Conservation (phyloP, 2,113 vertebrate species). For the Peromyscus maniculatus region DNA sequence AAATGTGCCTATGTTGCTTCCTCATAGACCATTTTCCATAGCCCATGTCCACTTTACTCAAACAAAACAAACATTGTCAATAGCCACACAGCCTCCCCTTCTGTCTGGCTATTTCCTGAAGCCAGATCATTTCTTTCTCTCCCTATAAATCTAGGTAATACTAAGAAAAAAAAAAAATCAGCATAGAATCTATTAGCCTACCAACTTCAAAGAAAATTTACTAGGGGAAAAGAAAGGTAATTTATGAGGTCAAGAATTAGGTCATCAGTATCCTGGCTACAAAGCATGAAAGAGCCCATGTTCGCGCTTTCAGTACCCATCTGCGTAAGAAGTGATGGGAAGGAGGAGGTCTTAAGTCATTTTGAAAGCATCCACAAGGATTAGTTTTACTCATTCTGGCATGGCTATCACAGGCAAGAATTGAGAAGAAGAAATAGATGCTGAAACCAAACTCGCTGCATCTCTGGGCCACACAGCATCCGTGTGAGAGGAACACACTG, state of each 20-base stretch:
- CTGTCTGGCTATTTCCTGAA: not conserved
- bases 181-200: not conserved
- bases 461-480: conserved; percentile 79
- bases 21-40: not conserved
- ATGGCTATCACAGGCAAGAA: conserved; percentile 68
- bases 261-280: conserved; percentile 41
- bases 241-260: conserved; percentile 60
- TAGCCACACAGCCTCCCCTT: not conserved
- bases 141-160: conserved; percentile 23
- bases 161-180: not conserved
- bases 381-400: conserved; percentile 76
- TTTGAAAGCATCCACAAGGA: conserved; percentile 77
- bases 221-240: conserved; percentile 44
- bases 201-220: conserved; percentile 69
- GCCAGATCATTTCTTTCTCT: not conserved
- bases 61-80: not conserved
- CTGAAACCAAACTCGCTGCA: conserved; percentile 73
- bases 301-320: conserved; percentile 69
- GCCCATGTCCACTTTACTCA: not conserved
- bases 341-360: conserved; percentile 74
- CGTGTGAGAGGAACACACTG: conserved; percentile 71
- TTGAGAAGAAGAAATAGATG: conserved; percentile 74
- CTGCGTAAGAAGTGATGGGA: conserved; percentile 77
- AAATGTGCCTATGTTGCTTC: not conserved
- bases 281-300: conserved; percentile 47